Conservation (phyloP, 2,797 vertebrate species). For the Australoheros facetus region DNA sequence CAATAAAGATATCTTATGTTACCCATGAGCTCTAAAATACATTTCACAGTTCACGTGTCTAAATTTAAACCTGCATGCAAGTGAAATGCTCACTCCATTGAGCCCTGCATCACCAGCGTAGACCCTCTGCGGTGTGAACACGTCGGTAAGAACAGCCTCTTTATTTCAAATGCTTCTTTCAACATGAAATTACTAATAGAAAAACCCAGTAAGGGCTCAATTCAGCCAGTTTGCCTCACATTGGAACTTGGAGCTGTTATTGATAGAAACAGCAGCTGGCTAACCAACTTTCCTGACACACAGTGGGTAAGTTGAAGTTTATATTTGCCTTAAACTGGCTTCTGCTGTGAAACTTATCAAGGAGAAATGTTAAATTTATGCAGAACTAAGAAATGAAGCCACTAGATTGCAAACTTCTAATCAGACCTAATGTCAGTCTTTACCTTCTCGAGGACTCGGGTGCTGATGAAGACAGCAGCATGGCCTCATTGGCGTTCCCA, state of each 20-base stretch:
- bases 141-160: background rate
- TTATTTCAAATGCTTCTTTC: background rate
- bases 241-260: background rate
- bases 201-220: background rate
- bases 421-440: background rate
- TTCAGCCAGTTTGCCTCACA: background rate
- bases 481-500: slow-evolving; percentile 81
- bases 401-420: background rate
- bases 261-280: background rate
- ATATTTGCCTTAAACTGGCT: background rate
- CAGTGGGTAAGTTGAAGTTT: background rate
- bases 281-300: background rate
- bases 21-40: background rate
- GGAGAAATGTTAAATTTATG: background rate
- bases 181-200: background rate
- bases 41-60: background rate
- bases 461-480: slow-evolving; percentile 82
- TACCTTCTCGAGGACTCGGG: slow-evolving; percentile 90
- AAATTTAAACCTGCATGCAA: background rate
- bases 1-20: too few species aligned
- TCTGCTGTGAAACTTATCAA: background rate
- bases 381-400: background rate
- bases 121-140: background rate
- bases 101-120: background rate
- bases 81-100: background rate